A percentile compares a stretch with the other conserved stretches of the same genome.
Conservation (phyloP, 2,888 invertebrate species). For the Pterobdella sp. region DNA sequence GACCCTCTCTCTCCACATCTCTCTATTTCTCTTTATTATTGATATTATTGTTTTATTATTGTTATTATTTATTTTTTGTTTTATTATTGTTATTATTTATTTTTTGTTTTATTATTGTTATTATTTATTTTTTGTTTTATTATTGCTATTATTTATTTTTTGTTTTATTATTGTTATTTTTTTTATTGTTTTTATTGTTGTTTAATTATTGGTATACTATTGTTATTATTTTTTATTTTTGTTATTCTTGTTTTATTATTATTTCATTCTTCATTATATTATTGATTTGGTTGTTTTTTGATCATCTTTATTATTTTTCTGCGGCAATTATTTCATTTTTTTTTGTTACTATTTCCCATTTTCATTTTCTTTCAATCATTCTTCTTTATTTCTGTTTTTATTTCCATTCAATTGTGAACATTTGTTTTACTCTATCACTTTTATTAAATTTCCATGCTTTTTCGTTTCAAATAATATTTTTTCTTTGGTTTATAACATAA, state of each 20-base stretch:
- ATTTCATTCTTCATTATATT: background rate
- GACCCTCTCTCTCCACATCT: too few species aligned
- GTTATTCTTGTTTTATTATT: background rate
- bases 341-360: background rate
- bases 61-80: background rate
- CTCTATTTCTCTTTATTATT: background rate
- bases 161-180: background rate
- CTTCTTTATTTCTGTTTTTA: background rate
- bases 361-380: background rate
- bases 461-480: background rate
- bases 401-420: background rate
- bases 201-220: background rate
- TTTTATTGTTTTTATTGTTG: background rate
- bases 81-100: background rate
- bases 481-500: background rate
- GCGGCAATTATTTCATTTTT: background rate
- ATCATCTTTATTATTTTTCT: background rate
- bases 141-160: background rate
- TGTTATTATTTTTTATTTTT: constrained; percentile 5
- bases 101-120: background rate
- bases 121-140: background rate
- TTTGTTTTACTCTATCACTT: background rate
- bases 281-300: background rate
- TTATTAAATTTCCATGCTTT: background rate
- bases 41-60: background rate